Evolutionary conservation across 2,888 invertebrate genomes (phyloP).

Genomic region (Drosophila neotestacea): DNA sequence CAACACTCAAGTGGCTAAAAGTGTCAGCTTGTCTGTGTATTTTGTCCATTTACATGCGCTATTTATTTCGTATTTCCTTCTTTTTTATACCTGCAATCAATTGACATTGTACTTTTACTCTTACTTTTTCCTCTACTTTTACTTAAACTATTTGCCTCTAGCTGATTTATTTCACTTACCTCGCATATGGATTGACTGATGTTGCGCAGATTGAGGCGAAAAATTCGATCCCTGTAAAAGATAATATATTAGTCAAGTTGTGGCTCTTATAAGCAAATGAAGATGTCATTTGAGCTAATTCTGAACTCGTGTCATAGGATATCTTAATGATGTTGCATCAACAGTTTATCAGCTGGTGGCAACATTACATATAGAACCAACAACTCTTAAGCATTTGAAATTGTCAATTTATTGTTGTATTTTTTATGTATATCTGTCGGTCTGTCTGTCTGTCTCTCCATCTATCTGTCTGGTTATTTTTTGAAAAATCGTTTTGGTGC

Average conservation of each 20-base stretch:
- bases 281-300: slow-evolving; percentile 69
- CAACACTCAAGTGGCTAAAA: slow-evolving; percentile 57
- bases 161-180: slow-evolving; percentile 85
- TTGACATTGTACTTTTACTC: slow-evolving; percentile 33
- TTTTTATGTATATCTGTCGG: background rate
- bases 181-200: slow-evolving; percentile 89
- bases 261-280: slow-evolving; percentile 13
- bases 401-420: slow-evolving; percentile 39
- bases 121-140: slow-evolving; percentile 12
- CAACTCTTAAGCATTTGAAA: slow-evolving; percentile 50
- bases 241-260: slow-evolving; percentile 24
- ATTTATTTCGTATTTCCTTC: slow-evolving; percentile 16
- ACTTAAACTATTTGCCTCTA: slow-evolving; percentile 6
- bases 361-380: too few relatives aligned
- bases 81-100: slow-evolving; percentile 35
- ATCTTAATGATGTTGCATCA: slow-evolving; percentile 61
- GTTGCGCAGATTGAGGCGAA: slow-evolving; percentile 88
- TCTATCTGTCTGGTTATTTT: slow-evolving; percentile 13
- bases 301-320: slow-evolving; percentile 70
- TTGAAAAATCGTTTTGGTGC: slow-evolving; percentile 68
- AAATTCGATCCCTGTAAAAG: slow-evolving; percentile 88
- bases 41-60: slow-evolving; percentile 50
- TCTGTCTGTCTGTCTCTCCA: background rate
- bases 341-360: slow-evolving; percentile 17
- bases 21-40: slow-evolving; percentile 35